A percentile compares a stretch with the other conserved stretches of the same genome.
These are phyloP conservation scores for Melieria omissa DNA, from an alignment of 2,888 invertebrate species.

Conservation along the genomic window DNA sequence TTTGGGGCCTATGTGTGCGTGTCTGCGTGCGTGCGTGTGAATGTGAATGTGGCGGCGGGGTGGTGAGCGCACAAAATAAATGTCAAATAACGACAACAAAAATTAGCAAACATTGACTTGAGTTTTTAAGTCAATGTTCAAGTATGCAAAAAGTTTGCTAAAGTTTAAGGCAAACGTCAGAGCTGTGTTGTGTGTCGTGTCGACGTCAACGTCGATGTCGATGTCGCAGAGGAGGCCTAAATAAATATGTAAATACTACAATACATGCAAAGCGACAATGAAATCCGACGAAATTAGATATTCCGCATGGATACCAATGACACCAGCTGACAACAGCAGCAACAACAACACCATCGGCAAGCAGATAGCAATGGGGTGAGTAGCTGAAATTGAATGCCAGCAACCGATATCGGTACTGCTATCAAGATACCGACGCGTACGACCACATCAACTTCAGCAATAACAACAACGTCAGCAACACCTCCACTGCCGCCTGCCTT, in stretches of 20 bases:
- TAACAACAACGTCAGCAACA: too few species aligned
- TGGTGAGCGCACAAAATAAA: too few species aligned
- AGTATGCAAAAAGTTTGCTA: slow-evolving; percentile 2
- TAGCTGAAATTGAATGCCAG: neutral
- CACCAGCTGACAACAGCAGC: neutral
- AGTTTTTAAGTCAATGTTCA: neutral
- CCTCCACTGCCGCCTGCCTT: too few species aligned
- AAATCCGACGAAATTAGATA: slow-evolving; percentile 17
- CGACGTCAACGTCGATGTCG: neutral
- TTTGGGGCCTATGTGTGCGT: too few species aligned
- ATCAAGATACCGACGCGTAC: too few species aligned
- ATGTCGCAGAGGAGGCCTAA: neutral
- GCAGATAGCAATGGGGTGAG: neutral
- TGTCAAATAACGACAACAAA: neutral
- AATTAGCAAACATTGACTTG: neutral
- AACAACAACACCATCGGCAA: neutral
- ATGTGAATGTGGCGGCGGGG: neutral
- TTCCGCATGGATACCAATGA: slow-evolving; percentile 30
- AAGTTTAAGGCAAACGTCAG: neutral
- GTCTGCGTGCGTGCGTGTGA: slow-evolving; percentile 16
- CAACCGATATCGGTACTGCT: too few species aligned
- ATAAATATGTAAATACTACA: neutral
- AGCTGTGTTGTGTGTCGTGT: neutral
- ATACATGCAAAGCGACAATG: neutral
- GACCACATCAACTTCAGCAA: too few species aligned